phyloP scores from a whole-genome alignment of 1,140 invertebrate genomes.

The Brachionus manjavacas region DNA sequence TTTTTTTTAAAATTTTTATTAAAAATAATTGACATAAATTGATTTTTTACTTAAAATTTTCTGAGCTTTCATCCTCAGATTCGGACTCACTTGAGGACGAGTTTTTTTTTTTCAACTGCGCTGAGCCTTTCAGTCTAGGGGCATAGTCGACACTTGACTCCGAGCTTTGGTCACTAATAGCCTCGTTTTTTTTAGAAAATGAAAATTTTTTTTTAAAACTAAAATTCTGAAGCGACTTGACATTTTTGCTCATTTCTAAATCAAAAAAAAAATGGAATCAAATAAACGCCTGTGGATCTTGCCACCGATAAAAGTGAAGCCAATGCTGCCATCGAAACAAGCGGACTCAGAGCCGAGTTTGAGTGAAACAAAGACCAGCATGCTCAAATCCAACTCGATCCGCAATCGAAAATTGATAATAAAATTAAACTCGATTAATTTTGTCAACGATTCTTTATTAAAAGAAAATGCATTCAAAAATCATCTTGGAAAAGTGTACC shows the following conservation, averaged over 20 bases:
- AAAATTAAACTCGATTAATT: slow-evolving; percentile 19
- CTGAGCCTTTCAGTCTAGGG: slow-evolving; percentile 12
- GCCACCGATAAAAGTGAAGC: not conserved
- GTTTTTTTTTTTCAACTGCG: slow-evolving; percentile 6
- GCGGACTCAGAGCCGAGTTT: not conserved
- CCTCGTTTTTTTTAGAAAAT: slow-evolving; percentile 13
- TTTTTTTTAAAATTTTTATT: not conserved
- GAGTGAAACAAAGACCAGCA: not conserved
- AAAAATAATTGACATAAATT: not conserved
- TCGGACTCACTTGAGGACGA: not conserved
- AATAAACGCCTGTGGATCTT: not conserved
- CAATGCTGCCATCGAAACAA: not conserved
- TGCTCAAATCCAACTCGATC: not conserved
- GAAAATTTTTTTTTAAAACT: slow-evolving; percentile 39
- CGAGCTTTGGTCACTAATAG: not conserved
- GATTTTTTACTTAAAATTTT: not conserved
- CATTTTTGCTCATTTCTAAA: slow-evolving; percentile 41
- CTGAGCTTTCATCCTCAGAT: not conserved
- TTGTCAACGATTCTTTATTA: not conserved
- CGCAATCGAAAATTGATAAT: slow-evolving; percentile 12
- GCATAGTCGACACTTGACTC: not conserved
- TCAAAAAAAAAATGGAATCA: slow-evolving; percentile 17
- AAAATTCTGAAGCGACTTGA: slow-evolving; percentile 29
- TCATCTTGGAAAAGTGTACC: not conserved
- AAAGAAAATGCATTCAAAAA: not conserved